These are phyloP conservation scores for Psittacula derbiana DNA, from an alignment of 2,797 vertebrate species.

Conservation along the genomic window DNA sequence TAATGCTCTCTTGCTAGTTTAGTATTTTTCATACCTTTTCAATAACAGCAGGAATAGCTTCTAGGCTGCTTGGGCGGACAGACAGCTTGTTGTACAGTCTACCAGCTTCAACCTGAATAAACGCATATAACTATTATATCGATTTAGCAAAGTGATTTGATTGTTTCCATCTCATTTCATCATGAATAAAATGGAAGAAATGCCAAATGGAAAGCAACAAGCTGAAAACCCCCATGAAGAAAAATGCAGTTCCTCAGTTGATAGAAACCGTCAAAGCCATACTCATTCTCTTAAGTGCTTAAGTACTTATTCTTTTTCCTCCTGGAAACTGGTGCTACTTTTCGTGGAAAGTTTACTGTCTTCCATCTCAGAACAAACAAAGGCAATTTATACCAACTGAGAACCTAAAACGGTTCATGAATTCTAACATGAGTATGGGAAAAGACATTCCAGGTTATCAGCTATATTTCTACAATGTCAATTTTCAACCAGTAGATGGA, in stretches of 20 bases:
- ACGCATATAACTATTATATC: neutral
- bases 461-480: neutral
- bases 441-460: neutral
- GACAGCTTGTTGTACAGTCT: slow-evolving; percentile 94
- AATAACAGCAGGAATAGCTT: slow-evolving; percentile 87
- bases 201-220: neutral
- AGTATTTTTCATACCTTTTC: slow-evolving; percentile 85
- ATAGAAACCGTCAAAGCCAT: neutral
- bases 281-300: rapidly evolving
- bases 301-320: neutral
- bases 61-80: slow-evolving; percentile 86
- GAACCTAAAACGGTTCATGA: neutral
- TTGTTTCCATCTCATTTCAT: neutral
- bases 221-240: neutral
- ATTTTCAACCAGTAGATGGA: slow-evolving; percentile 24
- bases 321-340: neutral
- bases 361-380: neutral
- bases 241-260: neutral
- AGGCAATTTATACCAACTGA: neutral
- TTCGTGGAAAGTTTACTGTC: neutral
- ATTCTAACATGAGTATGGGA: neutral
- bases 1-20: neutral
- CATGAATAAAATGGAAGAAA: neutral
- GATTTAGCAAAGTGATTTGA: neutral
- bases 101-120: slow-evolving; percentile 90